Base-by-base conservation (phyloP, 2,797 vertebrate species). In the Capromys pilorides region DNA sequence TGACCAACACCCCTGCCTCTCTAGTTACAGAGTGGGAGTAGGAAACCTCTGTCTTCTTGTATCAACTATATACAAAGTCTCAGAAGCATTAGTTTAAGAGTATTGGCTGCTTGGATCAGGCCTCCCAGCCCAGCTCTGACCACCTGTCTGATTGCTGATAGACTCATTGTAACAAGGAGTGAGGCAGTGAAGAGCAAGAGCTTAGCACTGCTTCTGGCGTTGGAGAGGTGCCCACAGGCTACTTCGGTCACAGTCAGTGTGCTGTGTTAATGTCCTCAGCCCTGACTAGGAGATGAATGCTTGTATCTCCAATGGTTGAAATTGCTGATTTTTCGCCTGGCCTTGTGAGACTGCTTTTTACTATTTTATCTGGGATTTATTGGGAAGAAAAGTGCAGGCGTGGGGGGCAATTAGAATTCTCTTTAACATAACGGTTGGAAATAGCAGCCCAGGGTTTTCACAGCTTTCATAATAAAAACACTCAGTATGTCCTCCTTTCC, bases 381-480 rank as follows among this genome's bases (percentile, higher is more conserved):
- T 67, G 24, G 69, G 57, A 86, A 57, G 28, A 83, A 36, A 79
- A 83, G 82, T 1, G 0, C 16, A 54, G 61, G 1, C 36, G 8
- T 49, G 22, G 39, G 26, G 82, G 21, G 12, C 28, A 41, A 69
- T 81, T 57, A 79, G 59, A 28, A 67, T 87, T 83, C 64, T 83
- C 13, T 91, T 91, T 61, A 88, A 69, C 49, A 73, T 9, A 24
- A 67, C n/a, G 18, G 8, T 61, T 92, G 64, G 31, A 77, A 92
- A 86, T 64, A 71, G 54, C n/a, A 87, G 36, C n/a, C 28, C 11
- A 5, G 1, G 12, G 7, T 89, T 86, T 92, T 90, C 22, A 81
- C 51, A 80, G 39, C 81, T 94, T 84, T 49, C 7, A 8, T 81
- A 83, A 91, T 83, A 49, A 91, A 89, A 93, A 80, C 75, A 14